Evolutionary conservation across 2,888 invertebrate genomes (phyloP).

Genomic region (Poecilus cupreus): DNA sequence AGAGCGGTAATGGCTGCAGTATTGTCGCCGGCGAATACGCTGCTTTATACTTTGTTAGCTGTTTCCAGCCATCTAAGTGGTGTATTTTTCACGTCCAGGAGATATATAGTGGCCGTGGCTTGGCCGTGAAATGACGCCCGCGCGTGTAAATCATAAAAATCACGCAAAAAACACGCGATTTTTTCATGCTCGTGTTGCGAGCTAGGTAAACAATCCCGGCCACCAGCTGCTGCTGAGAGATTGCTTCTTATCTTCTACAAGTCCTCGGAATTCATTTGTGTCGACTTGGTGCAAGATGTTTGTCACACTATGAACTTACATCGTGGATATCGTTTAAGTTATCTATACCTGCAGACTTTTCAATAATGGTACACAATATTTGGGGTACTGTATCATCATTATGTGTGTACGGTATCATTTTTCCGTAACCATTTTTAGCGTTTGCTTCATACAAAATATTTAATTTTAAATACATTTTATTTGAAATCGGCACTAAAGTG

Average conservation of each 20-base stretch:
- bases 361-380: too few relatives aligned
- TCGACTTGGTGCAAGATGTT: not conserved
- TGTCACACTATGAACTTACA: not conserved
- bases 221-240: conserved; percentile 44
- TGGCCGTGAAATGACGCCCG: conserved; percentile 25
- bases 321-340: too few relatives aligned
- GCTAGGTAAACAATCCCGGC: conserved; percentile 41
- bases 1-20: not conserved
- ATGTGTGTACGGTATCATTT: too few relatives aligned
- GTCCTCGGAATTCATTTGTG: conserved; percentile 7
- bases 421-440: too few relatives aligned
- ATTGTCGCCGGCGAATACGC: conserved; percentile 1
- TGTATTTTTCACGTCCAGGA: conserved; percentile 53
- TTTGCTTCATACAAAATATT: too few relatives aligned
- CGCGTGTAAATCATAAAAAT: conserved; percentile 49
- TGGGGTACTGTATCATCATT: too few relatives aligned
- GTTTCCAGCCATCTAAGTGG: conserved; percentile 55
- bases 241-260: conserved; percentile 23
- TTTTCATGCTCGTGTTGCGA: conserved; percentile 36
- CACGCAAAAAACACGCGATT: conserved; percentile 48
- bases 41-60: conserved; percentile 53
- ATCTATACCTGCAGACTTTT: too few relatives aligned
- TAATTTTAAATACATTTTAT: too few relatives aligned
- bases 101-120: conserved; percentile 51
- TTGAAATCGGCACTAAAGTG: too few relatives aligned